Percentiles rank a stretch among this genome's conserved stretches.
These are phyloP conservation scores for Drosophila demipolita DNA, from an alignment of 2,888 invertebrate species.

Conservation along the genomic window DNA sequence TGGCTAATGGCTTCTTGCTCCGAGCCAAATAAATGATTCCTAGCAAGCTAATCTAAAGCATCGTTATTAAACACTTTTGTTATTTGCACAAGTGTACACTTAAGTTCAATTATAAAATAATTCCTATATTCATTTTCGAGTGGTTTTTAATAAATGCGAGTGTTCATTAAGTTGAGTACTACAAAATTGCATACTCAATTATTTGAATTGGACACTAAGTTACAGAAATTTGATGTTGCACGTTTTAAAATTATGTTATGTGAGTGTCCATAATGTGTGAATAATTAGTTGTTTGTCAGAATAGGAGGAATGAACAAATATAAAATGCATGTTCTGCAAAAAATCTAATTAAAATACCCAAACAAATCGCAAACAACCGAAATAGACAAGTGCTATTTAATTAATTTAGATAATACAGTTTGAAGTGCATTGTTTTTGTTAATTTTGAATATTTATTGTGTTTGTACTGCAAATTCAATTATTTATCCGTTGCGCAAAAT, in stretches of 20 bases:
- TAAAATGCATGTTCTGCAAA: not conserved
- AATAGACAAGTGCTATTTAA: slow-evolving; percentile 1
- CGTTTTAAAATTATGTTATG: not conserved
- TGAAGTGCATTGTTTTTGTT: not conserved
- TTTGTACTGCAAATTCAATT: not conserved
- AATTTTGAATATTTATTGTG: not conserved
- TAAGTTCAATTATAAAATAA: not conserved
- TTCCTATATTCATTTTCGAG: not conserved
- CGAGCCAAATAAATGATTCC: slow-evolving; percentile 17
- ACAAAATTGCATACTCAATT: not conserved
- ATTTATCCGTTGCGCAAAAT: not conserved
- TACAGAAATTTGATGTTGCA: not conserved
- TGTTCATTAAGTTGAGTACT: not conserved
- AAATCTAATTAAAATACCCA: not conserved
- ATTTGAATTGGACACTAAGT: not conserved
- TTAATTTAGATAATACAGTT: not conserved
- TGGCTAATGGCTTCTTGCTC: slow-evolving; percentile 32
- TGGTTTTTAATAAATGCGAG: not conserved
- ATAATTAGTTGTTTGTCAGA: not conserved
- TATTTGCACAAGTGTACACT: not conserved
- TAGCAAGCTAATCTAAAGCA: not conserved
- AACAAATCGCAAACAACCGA: not conserved
- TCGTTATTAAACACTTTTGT: not conserved
- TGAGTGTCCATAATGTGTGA: not conserved
- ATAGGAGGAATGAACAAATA: not conserved